A percentile compares a stretch with the other conserved stretches of the same genome.
Conservation (phyloP, 2,888 invertebrate genomes). For the Podotricha telesiphe region DNA sequence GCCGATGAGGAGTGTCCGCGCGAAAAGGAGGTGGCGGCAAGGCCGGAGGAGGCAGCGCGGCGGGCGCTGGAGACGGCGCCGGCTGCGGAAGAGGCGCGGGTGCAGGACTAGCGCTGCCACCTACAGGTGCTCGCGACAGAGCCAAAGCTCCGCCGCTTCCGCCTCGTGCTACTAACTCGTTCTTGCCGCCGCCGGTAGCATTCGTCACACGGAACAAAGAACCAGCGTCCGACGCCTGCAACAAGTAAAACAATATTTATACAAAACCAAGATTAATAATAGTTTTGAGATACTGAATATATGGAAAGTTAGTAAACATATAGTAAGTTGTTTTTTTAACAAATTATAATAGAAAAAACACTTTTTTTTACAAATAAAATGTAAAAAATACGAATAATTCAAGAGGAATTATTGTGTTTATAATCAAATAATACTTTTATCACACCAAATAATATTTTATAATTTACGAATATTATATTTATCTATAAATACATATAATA, state of each 20-base stretch:
- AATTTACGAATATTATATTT: too few species aligned
- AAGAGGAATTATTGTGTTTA: too few species aligned
- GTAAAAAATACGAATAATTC: too few species aligned
- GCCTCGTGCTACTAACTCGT: constrained; percentile 85
- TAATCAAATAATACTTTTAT: too few species aligned
- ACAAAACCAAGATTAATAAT: not conserved
- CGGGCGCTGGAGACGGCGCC: constrained; percentile 88
- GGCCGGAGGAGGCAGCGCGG: constrained; percentile 86
- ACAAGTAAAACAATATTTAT: constrained; percentile 36
- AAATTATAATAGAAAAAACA: too few species aligned
- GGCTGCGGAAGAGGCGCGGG: constrained; percentile 87
- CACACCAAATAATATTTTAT: too few species aligned
- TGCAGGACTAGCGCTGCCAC: constrained; percentile 85
- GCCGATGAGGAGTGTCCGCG: constrained; percentile 73
- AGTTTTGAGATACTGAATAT: not conserved
- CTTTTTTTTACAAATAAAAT: too few species aligned
- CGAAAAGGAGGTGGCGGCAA: constrained; percentile 86
- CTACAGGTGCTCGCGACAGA: constrained; percentile 84
- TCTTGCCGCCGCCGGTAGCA: constrained; percentile 88
- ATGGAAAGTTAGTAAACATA: not conserved
- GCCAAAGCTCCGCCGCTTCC: constrained; percentile 86
- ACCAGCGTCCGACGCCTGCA: constrained; percentile 75
- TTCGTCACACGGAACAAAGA: constrained; percentile 81
- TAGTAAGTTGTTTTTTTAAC: not conserved
- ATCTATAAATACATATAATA: too few species aligned